These are phyloP conservation scores for Saguinus imperator DNA, from an alignment of 2,113 vertebrate species.

Conservation along the genomic window DNA sequence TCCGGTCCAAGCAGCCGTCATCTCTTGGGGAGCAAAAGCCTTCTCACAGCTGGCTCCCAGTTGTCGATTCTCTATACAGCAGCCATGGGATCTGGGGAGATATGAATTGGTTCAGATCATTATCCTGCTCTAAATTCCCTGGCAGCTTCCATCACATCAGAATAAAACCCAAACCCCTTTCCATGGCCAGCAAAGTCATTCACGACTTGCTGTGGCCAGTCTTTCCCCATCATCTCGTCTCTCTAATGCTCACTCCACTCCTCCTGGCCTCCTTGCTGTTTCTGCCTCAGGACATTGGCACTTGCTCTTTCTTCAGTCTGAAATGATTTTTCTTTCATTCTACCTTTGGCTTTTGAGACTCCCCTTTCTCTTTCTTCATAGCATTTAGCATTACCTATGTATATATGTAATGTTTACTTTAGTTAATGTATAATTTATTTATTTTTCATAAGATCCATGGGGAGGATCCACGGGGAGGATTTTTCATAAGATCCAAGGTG, in stretches of 20 bases:
- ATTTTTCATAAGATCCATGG: background rate
- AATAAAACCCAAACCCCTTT: background rate
- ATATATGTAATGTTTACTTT: background rate
- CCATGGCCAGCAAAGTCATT: background rate
- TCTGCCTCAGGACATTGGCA: background rate
- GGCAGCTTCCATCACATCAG: background rate
- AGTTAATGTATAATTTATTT: background rate
- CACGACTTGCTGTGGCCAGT: rapidly evolving
- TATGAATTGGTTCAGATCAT: background rate
- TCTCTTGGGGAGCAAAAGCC: background rate
- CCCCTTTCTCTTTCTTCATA: background rate
- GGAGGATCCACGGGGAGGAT: too few relatives aligned
- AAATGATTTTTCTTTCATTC: background rate
- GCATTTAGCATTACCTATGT: background rate
- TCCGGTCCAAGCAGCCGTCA: background rate
- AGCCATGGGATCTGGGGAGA: too few relatives aligned
- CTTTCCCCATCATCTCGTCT: background rate
- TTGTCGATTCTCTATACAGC: background rate
- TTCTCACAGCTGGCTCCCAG: background rate
- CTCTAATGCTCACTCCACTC: rapidly evolving
- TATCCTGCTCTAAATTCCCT: background rate
- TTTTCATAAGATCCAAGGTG: too few relatives aligned
- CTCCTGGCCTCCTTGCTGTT: background rate
- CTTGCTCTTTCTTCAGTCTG: background rate
- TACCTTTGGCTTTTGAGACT: background rate